Evolutionary conservation across 2,888 invertebrate species (phyloP).

Genomic region (Temnothorax rugatulus): DNA sequence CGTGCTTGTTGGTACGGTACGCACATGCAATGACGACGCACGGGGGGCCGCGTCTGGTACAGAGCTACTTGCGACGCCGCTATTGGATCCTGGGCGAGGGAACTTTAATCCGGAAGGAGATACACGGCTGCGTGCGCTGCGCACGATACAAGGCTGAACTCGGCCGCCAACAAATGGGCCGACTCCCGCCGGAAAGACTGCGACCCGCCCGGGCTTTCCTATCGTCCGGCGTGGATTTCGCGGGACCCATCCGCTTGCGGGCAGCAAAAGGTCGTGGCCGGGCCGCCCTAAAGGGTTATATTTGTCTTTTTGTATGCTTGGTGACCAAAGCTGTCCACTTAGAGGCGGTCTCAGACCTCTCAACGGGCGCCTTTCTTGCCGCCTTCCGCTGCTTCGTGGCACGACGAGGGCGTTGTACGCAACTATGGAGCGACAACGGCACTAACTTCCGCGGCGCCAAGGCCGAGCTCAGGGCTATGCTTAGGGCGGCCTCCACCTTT

Average conservation of each 20-base stretch:
- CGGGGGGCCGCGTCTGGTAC: background rate
- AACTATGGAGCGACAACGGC: background rate
- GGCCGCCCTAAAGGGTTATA: background rate
- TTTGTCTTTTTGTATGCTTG: background rate
- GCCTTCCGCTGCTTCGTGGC: background rate
- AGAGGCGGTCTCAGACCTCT: background rate
- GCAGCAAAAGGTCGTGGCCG: background rate
- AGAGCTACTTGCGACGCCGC: background rate
- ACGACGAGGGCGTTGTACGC: background rate
- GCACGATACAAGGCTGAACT: background rate
- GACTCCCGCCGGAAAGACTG: background rate
- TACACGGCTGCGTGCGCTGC: background rate
- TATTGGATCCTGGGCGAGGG: background rate
- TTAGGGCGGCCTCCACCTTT: background rate
- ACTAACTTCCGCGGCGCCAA: background rate
- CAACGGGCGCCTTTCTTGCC: background rate
- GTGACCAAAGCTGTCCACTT: background rate
- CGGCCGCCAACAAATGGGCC: background rate
- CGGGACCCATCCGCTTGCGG: background rate
- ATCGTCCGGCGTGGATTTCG: background rate
- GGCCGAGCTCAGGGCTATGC: background rate
- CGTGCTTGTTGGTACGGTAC: background rate
- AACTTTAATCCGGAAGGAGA: background rate
- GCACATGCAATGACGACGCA: background rate
- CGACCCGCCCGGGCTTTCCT: background rate